Percentiles rank a stretch among this genome's conserved stretches.
Conservation (phyloP, 2,797 vertebrate genomes). For the Sebastolobus altivelis region DNA sequence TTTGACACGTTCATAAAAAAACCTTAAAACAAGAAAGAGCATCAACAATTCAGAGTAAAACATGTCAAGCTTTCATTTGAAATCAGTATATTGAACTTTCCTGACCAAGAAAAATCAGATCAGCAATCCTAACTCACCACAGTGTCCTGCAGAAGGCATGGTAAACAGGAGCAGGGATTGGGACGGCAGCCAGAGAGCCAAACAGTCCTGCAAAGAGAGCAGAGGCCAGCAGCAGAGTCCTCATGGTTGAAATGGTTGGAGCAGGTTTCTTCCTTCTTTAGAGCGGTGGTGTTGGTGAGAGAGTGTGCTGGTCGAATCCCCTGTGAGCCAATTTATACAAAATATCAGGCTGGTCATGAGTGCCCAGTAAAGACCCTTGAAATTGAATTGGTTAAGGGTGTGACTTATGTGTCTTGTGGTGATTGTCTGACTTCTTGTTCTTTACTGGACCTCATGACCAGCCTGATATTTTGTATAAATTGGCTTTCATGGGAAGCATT, state of each 20-base stretch:
- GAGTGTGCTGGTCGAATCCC: neutral
- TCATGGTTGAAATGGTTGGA: conserved; percentile 34
- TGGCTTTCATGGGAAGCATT: neutral
- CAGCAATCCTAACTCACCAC: conserved; percentile 42
- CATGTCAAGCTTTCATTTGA: neutral
- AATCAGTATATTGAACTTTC: no score
- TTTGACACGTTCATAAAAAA: neutral
- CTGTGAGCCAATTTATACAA: conserved; percentile 28
- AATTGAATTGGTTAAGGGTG: conserved; percentile 16
- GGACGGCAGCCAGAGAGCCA: neutral
- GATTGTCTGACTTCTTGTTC: conserved; percentile 6
- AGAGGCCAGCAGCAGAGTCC: conserved; percentile 48
- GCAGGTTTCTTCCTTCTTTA: conserved; percentile 15
- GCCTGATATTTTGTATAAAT: neutral
- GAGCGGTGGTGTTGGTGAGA: neutral
- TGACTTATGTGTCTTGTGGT: conserved; percentile 39
- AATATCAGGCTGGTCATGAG: conserved; percentile 12
- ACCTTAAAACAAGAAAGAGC: neutral
- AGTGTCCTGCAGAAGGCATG: conserved; percentile 50
- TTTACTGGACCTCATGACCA: neutral
- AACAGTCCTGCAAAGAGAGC: conserved; percentile 49
- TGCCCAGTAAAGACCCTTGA: conserved; percentile 6
- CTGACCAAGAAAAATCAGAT: no score
- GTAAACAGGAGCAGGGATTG: conserved; percentile 11
- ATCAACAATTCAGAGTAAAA: neutral